Evolutionary conservation across 92 coral and sea anemone genomes (phyloP).

Genomic region (Metridium senile): DNA sequence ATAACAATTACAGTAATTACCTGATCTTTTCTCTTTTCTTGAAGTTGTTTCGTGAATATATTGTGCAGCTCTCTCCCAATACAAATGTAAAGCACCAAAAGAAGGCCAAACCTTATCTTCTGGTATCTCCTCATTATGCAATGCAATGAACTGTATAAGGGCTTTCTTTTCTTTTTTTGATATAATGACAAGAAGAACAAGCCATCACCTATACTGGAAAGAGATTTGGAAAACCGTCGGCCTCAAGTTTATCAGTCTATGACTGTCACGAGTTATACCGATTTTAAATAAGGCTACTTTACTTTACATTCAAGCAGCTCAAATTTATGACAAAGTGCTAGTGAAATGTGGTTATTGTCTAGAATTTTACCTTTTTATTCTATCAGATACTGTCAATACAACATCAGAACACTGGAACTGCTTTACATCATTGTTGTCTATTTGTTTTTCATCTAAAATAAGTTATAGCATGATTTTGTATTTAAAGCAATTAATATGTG

Average conservation of each 20-base stretch:
- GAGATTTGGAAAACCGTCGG: constrained; percentile 5
- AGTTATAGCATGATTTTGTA: not conserved
- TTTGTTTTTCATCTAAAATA: constrained; percentile 24
- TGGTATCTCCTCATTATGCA: no score
- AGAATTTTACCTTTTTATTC: constrained; percentile 24
- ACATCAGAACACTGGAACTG: constrained; percentile 19
- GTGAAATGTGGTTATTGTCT: constrained; percentile 37
- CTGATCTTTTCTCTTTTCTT: no score
- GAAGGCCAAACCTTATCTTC: no score
- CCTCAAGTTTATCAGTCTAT: no score
- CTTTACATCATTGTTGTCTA: constrained; percentile 15
- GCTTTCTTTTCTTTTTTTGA: no score
- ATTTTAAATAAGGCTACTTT: no score
- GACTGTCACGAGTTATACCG: no score
- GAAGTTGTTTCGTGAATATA: no score
- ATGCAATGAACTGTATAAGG: no score
- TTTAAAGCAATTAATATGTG: not conserved
- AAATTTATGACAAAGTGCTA: constrained; percentile 41
- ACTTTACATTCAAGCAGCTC: constrained; percentile 27
- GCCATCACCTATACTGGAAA: constrained; percentile 1
- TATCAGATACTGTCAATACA: constrained; percentile 13
- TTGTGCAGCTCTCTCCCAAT: no score
- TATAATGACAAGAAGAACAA: not conserved
- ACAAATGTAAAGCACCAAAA: no score
- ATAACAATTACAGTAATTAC: no score